Conservation (phyloP, 2,797 vertebrate species). For the Urocyon cinereoargenteus region DNA sequence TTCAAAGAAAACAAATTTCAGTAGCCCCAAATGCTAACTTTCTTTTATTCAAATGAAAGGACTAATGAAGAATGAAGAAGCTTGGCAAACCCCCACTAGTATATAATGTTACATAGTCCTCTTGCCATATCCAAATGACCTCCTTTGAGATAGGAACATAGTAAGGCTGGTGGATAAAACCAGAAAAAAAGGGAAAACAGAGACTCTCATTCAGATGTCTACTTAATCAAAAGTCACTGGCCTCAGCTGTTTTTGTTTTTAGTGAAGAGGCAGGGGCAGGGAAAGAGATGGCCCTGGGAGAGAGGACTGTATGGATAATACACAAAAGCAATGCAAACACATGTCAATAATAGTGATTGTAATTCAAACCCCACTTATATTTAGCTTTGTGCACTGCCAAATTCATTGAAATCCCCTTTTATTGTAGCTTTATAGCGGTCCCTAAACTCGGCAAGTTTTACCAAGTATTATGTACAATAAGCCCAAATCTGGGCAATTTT, state of each 20-base stretch:
- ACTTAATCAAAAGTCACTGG: not conserved
- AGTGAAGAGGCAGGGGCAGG: not conserved
- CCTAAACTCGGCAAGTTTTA: not conserved
- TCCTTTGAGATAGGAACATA: not conserved
- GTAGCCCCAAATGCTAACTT: not conserved
- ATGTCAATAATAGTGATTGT: not conserved
- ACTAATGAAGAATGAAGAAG: not conserved
- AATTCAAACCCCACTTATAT: slow-evolving; percentile 1
- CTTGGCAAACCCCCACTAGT: not conserved
- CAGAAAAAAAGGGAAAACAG: not conserved
- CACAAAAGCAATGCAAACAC: not conserved
- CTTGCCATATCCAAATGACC: not conserved
- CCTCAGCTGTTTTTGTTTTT: not conserved
- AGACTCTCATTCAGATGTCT: not conserved
- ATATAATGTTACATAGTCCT: not conserved
- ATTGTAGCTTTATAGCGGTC: not conserved
- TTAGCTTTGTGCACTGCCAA: not conserved
- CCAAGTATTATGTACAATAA: not conserved
- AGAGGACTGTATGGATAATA: not conserved
- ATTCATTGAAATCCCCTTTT: not conserved
- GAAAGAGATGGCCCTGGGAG: not conserved
- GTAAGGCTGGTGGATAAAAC: not conserved
- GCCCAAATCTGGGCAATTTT: slow-evolving; percentile 3
- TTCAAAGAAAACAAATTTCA: slow-evolving; percentile 31
- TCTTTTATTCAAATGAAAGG: not conserved